These are phyloP conservation scores for Cebus imitator DNA, from an alignment of 2,113 vertebrate species.

Conservation along the genomic window DNA sequence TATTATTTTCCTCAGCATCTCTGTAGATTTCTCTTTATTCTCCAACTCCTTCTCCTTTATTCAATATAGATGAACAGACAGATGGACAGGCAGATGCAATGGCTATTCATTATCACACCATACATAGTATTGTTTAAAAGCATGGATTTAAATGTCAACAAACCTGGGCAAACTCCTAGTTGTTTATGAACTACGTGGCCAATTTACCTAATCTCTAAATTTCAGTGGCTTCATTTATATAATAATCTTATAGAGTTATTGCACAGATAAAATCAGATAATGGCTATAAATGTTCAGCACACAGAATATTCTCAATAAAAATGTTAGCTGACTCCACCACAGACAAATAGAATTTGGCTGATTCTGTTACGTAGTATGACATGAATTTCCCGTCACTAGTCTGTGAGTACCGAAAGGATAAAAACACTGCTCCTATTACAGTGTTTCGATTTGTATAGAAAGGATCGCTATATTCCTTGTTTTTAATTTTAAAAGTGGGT, in stretches of 20 bases:
- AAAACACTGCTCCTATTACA: neutral
- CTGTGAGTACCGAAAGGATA: neutral
- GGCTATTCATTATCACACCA: neutral
- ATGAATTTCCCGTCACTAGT: neutral
- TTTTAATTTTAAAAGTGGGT: neutral
- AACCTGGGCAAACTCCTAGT: neutral
- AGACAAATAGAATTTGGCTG: neutral
- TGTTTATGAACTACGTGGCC: neutral
- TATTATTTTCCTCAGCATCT: conserved; percentile 41
- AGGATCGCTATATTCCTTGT: neutral
- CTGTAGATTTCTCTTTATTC: conserved; percentile 8
- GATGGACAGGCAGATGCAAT: neutral
- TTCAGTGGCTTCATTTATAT: neutral
- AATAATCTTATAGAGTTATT: neutral
- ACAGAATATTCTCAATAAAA: neutral
- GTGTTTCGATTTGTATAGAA: neutral
- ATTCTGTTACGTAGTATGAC: neutral
- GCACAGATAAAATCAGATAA: conserved; percentile 26
- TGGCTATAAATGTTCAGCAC: neutral
- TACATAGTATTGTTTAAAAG: neutral
- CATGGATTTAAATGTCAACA: neutral
- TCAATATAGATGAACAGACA: conserved; percentile 10
- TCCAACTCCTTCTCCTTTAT: conserved; percentile 32
- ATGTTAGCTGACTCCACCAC: neutral
- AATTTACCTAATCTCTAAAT: conserved; percentile 1